Percentiles rank a stretch among this genome's conserved stretches.
These are phyloP conservation scores for Falco novaeseelandiae DNA, from an alignment of 2,797 vertebrate genomes.

Conservation along the genomic window DNA sequence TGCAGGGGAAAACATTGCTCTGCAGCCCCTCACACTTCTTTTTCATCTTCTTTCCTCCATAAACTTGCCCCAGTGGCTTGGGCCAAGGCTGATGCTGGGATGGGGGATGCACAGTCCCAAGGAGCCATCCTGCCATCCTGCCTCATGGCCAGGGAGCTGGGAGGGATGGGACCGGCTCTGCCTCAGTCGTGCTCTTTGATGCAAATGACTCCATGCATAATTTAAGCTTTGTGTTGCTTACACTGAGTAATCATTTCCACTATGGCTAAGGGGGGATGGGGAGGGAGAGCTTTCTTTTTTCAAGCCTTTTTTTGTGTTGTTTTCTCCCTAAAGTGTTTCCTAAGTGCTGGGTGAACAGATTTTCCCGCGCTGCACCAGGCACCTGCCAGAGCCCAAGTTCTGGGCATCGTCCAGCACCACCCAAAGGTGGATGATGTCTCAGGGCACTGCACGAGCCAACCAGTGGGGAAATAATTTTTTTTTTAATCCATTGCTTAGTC, in stretches of 20 bases:
- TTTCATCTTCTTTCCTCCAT: no score
- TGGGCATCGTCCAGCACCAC: neutral
- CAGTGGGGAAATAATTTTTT: neutral
- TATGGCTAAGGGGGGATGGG: neutral
- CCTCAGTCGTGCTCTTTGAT: neutral
- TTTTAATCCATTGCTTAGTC: fast-evolving
- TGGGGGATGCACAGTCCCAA: fast-evolving
- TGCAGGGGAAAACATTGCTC: neutral
- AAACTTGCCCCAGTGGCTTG: neutral
- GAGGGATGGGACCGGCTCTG: neutral
- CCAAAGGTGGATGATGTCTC: neutral
- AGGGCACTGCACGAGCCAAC: neutral
- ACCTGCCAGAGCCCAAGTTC: fast-evolving
- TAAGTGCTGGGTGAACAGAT: neutral
- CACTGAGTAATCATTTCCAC: neutral
- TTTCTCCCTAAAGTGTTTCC: neutral
- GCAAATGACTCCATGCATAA: neutral
- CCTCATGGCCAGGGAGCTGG: fast-evolving
- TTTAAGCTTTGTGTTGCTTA: neutral
- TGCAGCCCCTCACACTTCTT: neutral
- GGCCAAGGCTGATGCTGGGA: neutral
- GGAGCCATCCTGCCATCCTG: neutral
- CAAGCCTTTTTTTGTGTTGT: neutral
- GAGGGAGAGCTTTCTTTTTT: neutral
- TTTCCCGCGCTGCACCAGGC: fast-evolving